Conservation (phyloP, 2,888 invertebrate species). For the Sphaerophoria rueppellii region DNA sequence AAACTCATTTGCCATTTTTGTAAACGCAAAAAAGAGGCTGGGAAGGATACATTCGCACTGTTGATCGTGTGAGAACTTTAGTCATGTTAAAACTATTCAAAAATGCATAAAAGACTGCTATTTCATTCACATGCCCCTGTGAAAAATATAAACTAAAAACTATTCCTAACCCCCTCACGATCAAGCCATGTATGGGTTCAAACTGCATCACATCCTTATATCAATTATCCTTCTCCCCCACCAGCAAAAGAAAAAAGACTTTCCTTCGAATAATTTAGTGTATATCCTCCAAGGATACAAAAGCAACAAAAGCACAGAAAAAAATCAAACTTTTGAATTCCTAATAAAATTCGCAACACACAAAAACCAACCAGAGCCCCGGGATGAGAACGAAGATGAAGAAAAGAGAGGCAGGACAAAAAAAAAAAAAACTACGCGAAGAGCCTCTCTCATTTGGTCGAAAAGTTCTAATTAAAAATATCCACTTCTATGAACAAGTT, state of each 20-base stretch:
- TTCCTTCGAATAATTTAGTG: slow-evolving; percentile 56
- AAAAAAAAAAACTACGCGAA: slow-evolving; percentile 22
- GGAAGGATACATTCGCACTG: too few species aligned
- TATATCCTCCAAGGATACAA: slow-evolving; percentile 61
- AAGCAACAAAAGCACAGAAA: background rate
- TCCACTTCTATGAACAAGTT: slow-evolving; percentile 66
- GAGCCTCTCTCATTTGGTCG: slow-evolving; percentile 59
- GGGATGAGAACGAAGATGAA: background rate
- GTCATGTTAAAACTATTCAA: too few species aligned
- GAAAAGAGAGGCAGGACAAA: background rate
- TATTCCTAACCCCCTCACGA: background rate
- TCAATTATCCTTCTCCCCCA: slow-evolving; percentile 2
- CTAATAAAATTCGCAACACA: slow-evolving; percentile 69
- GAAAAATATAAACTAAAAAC: too few species aligned
- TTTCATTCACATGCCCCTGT: too few species aligned
- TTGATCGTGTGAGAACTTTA: too few species aligned
- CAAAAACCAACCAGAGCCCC: background rate
- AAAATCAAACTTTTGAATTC: slow-evolving; percentile 51
- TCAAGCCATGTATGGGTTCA: background rate
- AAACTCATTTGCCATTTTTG: too few species aligned
- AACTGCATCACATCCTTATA: slow-evolving; percentile 10
- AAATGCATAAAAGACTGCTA: too few species aligned
- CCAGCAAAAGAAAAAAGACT: slow-evolving; percentile 22
- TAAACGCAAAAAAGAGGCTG: too few species aligned
- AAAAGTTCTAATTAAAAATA: slow-evolving; percentile 74